A percentile compares a stretch with the other conserved stretches of the same genome.
Evolutionary conservation across 1,140 invertebrate genomes (phyloP).

Genomic region (Hylaeus volcanicus): DNA sequence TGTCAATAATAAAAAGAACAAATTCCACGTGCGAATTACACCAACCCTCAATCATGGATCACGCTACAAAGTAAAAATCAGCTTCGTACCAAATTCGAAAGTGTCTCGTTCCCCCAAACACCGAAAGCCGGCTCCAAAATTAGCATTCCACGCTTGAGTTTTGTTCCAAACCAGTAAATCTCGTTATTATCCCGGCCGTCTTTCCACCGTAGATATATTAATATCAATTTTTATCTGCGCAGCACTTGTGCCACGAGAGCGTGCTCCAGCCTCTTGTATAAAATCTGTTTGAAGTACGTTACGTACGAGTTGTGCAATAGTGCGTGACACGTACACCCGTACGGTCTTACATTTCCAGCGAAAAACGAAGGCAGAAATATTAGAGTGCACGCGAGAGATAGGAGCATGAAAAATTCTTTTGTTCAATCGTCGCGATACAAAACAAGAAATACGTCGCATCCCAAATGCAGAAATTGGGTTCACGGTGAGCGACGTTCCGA

Average conservation of each 20-base stretch:
- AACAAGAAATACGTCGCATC: slow-evolving; percentile 53
- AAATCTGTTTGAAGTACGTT: slow-evolving; percentile 19
- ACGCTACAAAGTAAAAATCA: neutral
- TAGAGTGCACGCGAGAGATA: no score
- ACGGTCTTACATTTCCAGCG: no score
- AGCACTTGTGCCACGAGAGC: slow-evolving; percentile 7
- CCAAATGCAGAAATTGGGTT: slow-evolving; percentile 57
- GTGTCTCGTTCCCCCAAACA: neutral
- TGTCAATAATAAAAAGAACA: no score
- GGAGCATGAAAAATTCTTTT: neutral
- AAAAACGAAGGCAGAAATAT: neutral
- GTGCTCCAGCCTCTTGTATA: slow-evolving; percentile 23
- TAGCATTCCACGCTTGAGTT: neutral
- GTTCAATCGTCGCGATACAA: neutral
- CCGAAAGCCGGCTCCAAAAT: neutral
- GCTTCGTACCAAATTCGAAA: neutral
- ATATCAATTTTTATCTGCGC: slow-evolving; percentile 28
- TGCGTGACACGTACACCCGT: neutral
- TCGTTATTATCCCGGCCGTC: neutral
- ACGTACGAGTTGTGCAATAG: neutral
- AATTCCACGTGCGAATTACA: no score
- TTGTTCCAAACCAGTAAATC: neutral
- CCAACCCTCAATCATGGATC: no score
- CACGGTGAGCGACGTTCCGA: no score
- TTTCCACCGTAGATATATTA: neutral